These are phyloP conservation scores for Monochamus alternatus DNA, from an alignment of 2,888 invertebrate genomes.

Conservation along the genomic window DNA sequence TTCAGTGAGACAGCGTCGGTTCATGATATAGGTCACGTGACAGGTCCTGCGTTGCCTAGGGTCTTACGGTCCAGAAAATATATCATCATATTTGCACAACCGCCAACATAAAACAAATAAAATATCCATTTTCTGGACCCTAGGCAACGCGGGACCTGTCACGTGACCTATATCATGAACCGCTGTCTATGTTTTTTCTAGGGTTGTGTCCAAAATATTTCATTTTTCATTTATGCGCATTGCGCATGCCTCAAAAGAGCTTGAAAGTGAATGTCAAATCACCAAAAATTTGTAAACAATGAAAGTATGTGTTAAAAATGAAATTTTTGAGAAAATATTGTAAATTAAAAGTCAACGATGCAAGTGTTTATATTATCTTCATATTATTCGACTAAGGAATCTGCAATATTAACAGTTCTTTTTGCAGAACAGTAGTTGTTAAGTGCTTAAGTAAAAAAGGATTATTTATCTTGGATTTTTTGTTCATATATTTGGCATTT, in stretches of 20 bases:
- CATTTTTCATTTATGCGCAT: too few relatives aligned
- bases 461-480: constrained; percentile 32
- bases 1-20: too few relatives aligned
- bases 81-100: too few relatives aligned
- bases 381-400: constrained; percentile 75
- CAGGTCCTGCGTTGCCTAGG: too few relatives aligned
- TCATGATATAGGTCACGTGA: too few relatives aligned
- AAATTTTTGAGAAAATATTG: constrained; percentile 22
- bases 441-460: constrained; percentile 13
- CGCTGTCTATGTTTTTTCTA: too few relatives aligned
- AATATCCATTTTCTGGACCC: too few relatives aligned
- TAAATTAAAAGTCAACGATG: constrained; percentile 37
- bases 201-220: too few relatives aligned
- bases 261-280: neutral
- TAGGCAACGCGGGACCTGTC: too few relatives aligned
- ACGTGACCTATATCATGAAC: too few relatives aligned
- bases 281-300: constrained; percentile 41
- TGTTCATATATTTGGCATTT: constrained; percentile 24
- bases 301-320: constrained; percentile 29
- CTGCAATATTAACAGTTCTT: constrained; percentile 57
- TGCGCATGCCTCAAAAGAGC: neutral
- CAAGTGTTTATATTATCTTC: constrained; percentile 70
- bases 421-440: constrained; percentile 37
- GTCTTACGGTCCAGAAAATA: too few relatives aligned
- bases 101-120: too few relatives aligned